Evolutionary conservation across 1,140 invertebrate species (phyloP), one percentile per base, ranked within the genome.

Genomic region (Aethina tumida): DNA sequence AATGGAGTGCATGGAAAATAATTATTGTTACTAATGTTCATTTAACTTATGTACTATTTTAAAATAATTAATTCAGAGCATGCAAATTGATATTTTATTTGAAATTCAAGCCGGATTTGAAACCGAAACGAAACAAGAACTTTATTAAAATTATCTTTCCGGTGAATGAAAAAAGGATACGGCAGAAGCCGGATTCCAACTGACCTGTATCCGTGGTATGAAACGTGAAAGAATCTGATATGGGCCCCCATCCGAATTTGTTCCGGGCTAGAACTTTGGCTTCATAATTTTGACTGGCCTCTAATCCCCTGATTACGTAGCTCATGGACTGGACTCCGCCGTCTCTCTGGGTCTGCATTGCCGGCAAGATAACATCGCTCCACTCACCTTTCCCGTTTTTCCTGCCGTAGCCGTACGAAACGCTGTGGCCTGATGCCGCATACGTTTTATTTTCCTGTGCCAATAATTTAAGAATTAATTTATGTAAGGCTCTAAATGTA

Each of bases 211-310:
- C 51, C 3, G 59, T 56, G 10, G 60, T 63, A 35, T 55, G 52
- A 52, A 74, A 74, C 28, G 63, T 60, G 49, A 74, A 74, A 19
- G 68, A 65, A 22, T 71, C 67, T 30, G 71, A 73, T 40, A 67
- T 55, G 22, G 70, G 64, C 47, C 72, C 74, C 73, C 72, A 75
- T 34, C 75, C 75, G 50, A 69, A 77, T 43, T 69, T 67, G 60
- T 77, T 78, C 50, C 71, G 67, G 18, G 74, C 73, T 52, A 73
- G 70, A 19, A 78, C 71, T 48, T 65, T 71, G 12, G 71, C 74
- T 49, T 78, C 74, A 47, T 77, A 78, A 37, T 73, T 71, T 39
- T 65, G 64, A 31, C 67, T 67, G 3, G 69, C 63, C 48, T 74
- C 67, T 22, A 76, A 62, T 30, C 70, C 70, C 39, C 66, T 62